Base-by-base conservation (phyloP, 2,888 invertebrate species). In the Pollenia labialis region DNA sequence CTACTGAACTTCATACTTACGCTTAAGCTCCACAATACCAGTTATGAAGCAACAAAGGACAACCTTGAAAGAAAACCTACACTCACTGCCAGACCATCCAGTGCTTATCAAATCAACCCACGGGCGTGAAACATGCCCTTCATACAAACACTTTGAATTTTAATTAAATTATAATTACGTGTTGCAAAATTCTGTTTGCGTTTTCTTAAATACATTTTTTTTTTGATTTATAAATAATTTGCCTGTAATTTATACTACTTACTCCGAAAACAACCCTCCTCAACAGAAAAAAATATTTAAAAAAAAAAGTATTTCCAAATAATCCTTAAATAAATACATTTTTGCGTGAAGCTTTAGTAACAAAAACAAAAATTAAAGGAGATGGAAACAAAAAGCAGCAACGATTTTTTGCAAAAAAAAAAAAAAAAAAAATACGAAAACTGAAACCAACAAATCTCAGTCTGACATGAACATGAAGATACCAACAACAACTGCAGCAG, bases 311-410 rank as follows among this genome's bases (percentile, higher is more conserved):
- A 60, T 68, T 74, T 62, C 44, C 60, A 62, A 82, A 81, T 82
- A 85, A 87, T 87, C 88, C 88, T 87, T 89, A 68, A 75, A 81
- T 68, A 75, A 82, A 82, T 75, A 82, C 46, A 75, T 40, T 82
- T 60, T 82, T 68, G 75, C 68, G 60, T 82, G 44, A 68, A 64
- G 60, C 60, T 75, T 75, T 11, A 60, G 10, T 8, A 74, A 68
- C 10, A 74, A 58, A 18, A 74, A 48, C 32, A 44, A 72, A 32
- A 54, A 40, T 64, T 46, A 52, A 68, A 48, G 50, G 48, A 42
- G 58, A 32, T 50, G 58, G 48, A 23, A 9, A 66, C 56, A 14
- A 60, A 52, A 14, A 64, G 42, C n/a, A 52, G 40, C 8, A 64
- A 54, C 2, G 40, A 46, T 48, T 48, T 80, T 64, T 4, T 81